Percentiles rank a stretch among this genome's conserved stretches.
These are phyloP conservation scores for Dioctria linearis DNA, from an alignment of 2,888 invertebrate species.

Conservation along the genomic window DNA sequence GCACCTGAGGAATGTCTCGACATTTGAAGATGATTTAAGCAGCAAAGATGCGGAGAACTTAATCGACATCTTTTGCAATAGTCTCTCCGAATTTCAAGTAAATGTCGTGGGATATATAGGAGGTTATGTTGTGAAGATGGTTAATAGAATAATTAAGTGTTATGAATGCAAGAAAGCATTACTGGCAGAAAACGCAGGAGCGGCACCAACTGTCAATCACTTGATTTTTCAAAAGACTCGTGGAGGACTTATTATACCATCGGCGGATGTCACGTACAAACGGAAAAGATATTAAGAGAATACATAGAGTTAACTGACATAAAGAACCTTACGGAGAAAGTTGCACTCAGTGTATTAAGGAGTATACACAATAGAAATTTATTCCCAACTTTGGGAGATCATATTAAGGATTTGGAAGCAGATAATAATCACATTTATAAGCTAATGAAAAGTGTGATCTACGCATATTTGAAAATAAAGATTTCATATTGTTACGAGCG, in stretches of 20 bases:
- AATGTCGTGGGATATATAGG: not conserved
- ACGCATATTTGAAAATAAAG: constrained; percentile 7
- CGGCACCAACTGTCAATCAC: not conserved
- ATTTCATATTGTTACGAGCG: no score
- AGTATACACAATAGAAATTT: not conserved
- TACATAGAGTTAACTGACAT: no score
- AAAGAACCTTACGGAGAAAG: not conserved
- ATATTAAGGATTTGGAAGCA: constrained; percentile 5
- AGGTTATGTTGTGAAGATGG: not conserved
- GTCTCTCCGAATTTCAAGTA: not conserved
- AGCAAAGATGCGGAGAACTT: not conserved
- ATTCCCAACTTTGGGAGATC: constrained; percentile 2
- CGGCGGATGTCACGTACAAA: not conserved
- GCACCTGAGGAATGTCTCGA: not conserved
- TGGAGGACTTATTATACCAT: not conserved
- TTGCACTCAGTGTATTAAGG: not conserved
- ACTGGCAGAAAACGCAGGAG: not conserved
- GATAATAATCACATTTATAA: constrained; percentile 9
- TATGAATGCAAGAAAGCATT: not conserved
- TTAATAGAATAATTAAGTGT: not conserved
- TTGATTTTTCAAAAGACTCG: not conserved
- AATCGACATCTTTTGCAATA: not conserved
- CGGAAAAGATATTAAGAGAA: not conserved
- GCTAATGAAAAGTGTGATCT: not conserved
- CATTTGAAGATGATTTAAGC: not conserved